Evolutionary conservation across 2,797 vertebrate genomes (phyloP).

Genomic region (Rhincodon typus): DNA sequence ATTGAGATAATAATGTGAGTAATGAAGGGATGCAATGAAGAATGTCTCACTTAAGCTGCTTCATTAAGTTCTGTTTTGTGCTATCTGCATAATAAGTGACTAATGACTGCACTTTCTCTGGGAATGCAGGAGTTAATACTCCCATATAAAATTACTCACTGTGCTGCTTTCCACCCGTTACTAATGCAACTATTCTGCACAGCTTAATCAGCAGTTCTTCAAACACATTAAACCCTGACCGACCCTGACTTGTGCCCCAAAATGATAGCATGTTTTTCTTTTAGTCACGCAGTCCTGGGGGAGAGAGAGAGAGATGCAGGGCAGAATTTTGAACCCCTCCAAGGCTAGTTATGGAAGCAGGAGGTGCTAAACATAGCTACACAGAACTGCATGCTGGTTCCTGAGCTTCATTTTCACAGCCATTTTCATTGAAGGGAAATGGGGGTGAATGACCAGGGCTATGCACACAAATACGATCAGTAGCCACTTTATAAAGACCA

Average conservation of each 20-base stretch:
- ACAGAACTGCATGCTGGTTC: neutral
- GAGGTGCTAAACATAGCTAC: no score
- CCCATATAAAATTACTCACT: neutral
- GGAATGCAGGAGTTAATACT: neutral
- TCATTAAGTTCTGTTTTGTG: slow-evolving; percentile 11
- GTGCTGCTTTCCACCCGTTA: neutral
- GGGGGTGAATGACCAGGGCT: neutral
- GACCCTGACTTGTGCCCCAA: neutral
- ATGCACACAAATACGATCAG: neutral
- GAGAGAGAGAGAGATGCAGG: neutral
- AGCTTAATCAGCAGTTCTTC: neutral
- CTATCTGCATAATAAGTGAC: neutral
- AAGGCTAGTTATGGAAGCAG: neutral
- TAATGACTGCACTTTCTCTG: neutral
- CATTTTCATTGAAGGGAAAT: neutral
- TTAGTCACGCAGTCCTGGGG: neutral
- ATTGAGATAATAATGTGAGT: slow-evolving; percentile 15
- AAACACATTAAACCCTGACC: neutral
- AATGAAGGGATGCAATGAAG: neutral
- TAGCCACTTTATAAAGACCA: no score
- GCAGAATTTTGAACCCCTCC: neutral
- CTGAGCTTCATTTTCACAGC: neutral
- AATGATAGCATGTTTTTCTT: neutral
- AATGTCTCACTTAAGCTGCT: neutral
- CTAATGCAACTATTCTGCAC: neutral